These are phyloP conservation scores for Xerus rutilus DNA, from an alignment of 2,797 vertebrate species.

Conservation along the genomic window DNA sequence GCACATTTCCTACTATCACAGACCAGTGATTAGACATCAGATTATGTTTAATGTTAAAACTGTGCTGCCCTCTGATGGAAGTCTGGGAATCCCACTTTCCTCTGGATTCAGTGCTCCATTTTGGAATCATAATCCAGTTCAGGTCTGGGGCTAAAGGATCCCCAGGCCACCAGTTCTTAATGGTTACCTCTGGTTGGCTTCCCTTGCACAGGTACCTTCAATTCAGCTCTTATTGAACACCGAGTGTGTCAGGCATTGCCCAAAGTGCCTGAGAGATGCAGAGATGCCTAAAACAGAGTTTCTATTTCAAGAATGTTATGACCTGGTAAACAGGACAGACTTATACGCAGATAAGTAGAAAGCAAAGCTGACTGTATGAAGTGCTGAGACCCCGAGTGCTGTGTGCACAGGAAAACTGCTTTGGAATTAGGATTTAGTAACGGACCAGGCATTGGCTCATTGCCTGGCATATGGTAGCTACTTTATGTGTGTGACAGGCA, in stretches of 20 bases:
- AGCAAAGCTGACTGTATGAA: neutral
- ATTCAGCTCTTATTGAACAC: neutral
- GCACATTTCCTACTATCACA: conserved; percentile 56
- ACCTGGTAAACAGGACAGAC: neutral
- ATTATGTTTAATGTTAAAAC: conserved; percentile 22
- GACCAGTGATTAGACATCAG: conserved; percentile 61
- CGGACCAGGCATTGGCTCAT: neutral
- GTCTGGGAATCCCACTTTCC: conserved; percentile 66
- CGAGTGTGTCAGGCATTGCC: neutral
- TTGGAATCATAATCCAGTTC: neutral
- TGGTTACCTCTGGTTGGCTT: neutral
- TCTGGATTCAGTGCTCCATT: neutral
- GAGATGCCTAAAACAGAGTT: neutral
- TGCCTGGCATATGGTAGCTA: neutral
- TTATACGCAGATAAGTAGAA: neutral
- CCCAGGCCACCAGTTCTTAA: neutral
- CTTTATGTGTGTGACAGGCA: neutral
- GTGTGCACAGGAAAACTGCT: neutral
- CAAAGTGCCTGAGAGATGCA: neutral
- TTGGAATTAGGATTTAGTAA: neutral
- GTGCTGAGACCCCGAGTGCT: neutral
- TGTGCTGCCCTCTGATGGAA: conserved; percentile 53
- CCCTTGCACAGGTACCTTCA: neutral
- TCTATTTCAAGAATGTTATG: neutral
- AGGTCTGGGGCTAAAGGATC: neutral